Percentiles rank a stretch among this genome's conserved stretches.
Evolutionary conservation across 2,888 invertebrate species (phyloP).

Genomic region (Saturnia japonica): DNA sequence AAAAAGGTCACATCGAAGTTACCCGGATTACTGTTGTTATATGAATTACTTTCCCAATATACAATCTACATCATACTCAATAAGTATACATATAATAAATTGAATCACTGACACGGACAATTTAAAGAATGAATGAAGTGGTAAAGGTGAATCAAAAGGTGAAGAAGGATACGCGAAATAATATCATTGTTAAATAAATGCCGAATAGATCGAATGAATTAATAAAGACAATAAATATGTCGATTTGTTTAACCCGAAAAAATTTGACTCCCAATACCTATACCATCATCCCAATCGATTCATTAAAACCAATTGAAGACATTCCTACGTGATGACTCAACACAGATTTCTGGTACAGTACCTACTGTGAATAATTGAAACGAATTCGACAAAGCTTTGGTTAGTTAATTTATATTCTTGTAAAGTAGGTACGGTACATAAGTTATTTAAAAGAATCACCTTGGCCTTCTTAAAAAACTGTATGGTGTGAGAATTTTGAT

Average conservation of each 20-base stretch:
- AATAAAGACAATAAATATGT: slow-evolving; percentile 35
- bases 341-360: slow-evolving; percentile 34
- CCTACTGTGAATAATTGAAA: background rate
- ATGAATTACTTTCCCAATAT: background rate
- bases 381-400: slow-evolving; percentile 15
- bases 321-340: slow-evolving; percentile 49
- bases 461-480: background rate
- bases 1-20: too few relatives aligned
- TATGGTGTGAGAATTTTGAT: background rate
- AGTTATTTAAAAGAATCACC: background rate
- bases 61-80: background rate
- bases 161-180: background rate
- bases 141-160: background rate
- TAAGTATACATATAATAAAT: background rate
- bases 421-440: background rate
- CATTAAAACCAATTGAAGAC: slow-evolving; percentile 59
- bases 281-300: slow-evolving; percentile 48
- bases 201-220: slow-evolving; percentile 43
- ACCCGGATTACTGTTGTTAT: too few relatives aligned
- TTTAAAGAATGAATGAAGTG: background rate
- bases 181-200: slow-evolving; percentile 2
- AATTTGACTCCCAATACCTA: slow-evolving; percentile 46
- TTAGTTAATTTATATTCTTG: slow-evolving; percentile 5
- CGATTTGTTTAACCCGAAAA: slow-evolving; percentile 59
- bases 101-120: background rate